A percentile compares a stretch with the other conserved stretches of the same genome.
These are phyloP conservation scores for Tromatobia lineatoria DNA, from an alignment of 2,888 invertebrate genomes.

Conservation along the genomic window DNA sequence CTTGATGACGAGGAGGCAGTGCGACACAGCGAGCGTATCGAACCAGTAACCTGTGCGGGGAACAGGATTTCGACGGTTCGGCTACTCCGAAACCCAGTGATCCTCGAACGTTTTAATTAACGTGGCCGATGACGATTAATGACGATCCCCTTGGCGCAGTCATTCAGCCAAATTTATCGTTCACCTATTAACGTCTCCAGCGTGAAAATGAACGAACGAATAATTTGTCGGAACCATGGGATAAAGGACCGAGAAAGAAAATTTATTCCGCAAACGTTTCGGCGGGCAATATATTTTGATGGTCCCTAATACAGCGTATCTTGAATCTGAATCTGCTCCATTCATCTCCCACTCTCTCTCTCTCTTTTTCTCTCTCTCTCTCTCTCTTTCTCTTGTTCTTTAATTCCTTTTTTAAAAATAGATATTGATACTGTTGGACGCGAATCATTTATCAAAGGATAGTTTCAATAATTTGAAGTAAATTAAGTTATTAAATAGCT, in stretches of 20 bases:
- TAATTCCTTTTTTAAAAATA: not conserved
- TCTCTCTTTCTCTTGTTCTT: not conserved
- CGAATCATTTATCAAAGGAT: not conserved
- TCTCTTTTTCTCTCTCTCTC: not conserved
- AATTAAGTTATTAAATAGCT: not conserved
- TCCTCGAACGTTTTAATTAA: slow-evolving; percentile 76
- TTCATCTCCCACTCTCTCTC: not conserved
- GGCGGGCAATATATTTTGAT: not conserved
- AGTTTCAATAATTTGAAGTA: not conserved
- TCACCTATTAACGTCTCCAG: slow-evolving; percentile 20
- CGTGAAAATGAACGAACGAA: slow-evolving; percentile 10
- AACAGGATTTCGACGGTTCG: slow-evolving; percentile 35
- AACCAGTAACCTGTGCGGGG: not conserved
- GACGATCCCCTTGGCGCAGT: slow-evolving; percentile 32
- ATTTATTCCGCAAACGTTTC: not conserved
- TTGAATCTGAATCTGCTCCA: not conserved
- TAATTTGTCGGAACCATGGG: not conserved
- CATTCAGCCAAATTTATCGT: slow-evolving; percentile 33
- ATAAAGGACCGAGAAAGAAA: not conserved
- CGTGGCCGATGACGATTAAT: slow-evolving; percentile 66
- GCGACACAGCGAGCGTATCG: slow-evolving; percentile 34
- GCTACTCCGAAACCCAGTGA: slow-evolving; percentile 42
- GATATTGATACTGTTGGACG: too few species aligned
- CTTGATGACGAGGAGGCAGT: slow-evolving; percentile 69
- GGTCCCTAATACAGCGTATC: not conserved